Base-by-base conservation (phyloP, 1,140 invertebrate genomes). In the Lethocerus indicus region DNA sequence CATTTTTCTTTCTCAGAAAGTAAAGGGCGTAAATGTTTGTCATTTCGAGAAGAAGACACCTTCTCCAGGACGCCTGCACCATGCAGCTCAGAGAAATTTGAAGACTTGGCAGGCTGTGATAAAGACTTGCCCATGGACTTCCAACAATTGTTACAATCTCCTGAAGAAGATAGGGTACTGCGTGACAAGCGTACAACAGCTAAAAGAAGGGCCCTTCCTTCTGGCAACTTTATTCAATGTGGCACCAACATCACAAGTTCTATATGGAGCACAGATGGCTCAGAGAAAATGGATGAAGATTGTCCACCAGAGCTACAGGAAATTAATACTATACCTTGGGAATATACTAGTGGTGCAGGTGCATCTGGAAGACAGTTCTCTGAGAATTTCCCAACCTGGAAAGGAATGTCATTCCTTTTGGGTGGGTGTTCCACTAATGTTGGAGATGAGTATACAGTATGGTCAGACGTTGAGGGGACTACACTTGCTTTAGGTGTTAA, bases 81-180 rank as follows among this genome's bases (percentile, higher is more conserved):
- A 16, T 40, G 37, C 16, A 40, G n/a, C 21, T 20, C n/a, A 16
- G 37, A 40, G 21, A 40, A 40, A n/a, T 40, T 40, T 40, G 41
- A 18, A 7, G 41, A 43, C 16, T 24, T 43, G 7, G 23, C 41
- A 7, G 53, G n/a, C n/a, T n/a, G n/a, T n/a, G 73, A 70, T 46
- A 68, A 73, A 51, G 70, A 74, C 50, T 60, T 74, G 37, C 70
- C 71, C 18, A 69, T 74, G 50, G 71, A 74, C 57, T 71, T 75
- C 42, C 66, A 69, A 46, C 68, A 73, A 49, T 58, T 74, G 27
- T 58, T 74, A 23, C 68, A 71, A 29, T 73, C 72, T 14, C 71
- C 72, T 6, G 67, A 64, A 24, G 35, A 49, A 16, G 35, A 36
- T 21, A 20, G 29, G 9, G 16, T 12, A n/a, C n/a, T n/a, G n/a